Evolutionary conservation across 1,140 invertebrate species (phyloP).

Genomic region (Triops cancriformis): DNA sequence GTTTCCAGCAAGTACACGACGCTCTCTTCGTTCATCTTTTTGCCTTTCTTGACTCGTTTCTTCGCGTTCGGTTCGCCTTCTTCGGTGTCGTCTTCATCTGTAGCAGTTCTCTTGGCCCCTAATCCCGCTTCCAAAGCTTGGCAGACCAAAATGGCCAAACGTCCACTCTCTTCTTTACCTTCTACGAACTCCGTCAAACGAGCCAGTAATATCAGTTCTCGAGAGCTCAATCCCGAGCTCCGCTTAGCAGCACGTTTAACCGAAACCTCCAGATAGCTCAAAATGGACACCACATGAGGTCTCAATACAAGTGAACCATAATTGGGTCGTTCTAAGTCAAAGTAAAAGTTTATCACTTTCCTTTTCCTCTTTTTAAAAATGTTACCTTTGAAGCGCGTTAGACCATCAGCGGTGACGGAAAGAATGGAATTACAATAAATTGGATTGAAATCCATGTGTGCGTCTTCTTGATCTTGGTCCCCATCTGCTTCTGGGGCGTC

Average conservation of each 20-base stretch:
- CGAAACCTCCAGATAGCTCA: conserved; percentile 59
- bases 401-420: not conserved
- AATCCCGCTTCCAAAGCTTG: conserved; percentile 56
- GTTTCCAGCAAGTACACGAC: conserved; percentile 57
- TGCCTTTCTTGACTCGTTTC: conserved; percentile 16
- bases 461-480: conserved; percentile 28
- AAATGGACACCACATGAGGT: conserved; percentile 60
- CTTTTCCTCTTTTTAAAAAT: not conserved
- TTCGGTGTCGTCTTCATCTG: conserved; percentile 7
- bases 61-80: not conserved
- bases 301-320: conserved; percentile 62
- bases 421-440: not conserved
- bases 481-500: conserved; percentile 31
- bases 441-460: conserved; percentile 16
- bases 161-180: conserved; percentile 54
- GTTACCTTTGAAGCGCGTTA: not conserved
- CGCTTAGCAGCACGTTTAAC: conserved; percentile 48
- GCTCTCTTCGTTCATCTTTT: conserved; percentile 44
- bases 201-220: conserved; percentile 69
- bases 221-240: conserved; percentile 48
- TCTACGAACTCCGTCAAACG: conserved; percentile 62
- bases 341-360: not conserved
- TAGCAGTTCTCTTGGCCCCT: conserved; percentile 32
- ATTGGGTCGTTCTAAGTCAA: conserved; percentile 44
- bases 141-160: conserved; percentile 57